A percentile compares a stretch with the other conserved stretches of the same genome.
Evolutionary conservation across 2,888 invertebrate genomes (phyloP).

Genomic region (Sinohyriopsis cumingii): DNA sequence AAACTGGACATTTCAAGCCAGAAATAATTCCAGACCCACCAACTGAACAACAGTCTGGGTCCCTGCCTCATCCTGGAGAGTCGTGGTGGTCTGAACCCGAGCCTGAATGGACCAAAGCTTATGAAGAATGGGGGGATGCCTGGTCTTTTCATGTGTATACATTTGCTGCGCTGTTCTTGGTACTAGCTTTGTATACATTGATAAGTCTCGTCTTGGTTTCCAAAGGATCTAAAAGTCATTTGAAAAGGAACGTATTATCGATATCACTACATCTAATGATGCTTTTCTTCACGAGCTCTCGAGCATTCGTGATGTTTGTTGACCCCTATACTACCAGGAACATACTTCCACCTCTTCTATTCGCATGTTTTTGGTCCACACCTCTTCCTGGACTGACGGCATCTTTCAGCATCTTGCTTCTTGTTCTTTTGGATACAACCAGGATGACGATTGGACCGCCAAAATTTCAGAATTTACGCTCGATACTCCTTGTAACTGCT

Average conservation of each 20-base stretch:
- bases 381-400: conserved; percentile 54
- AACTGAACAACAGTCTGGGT: not conserved
- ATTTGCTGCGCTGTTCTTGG: conserved; percentile 33
- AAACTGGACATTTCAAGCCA: conserved; percentile 6
- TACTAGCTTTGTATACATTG: conserved; percentile 24
- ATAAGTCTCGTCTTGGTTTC: conserved; percentile 30
- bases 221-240: conserved; percentile 13
- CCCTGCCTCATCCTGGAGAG: not conserved
- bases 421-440: conserved; percentile 58
- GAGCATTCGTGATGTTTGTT: conserved; percentile 38
- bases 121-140: conserved; percentile 42
- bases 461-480: conserved; percentile 45
- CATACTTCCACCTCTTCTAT: conserved; percentile 18
- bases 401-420: conserved; percentile 49
- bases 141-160: conserved; percentile 57
- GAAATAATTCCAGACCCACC: conserved; percentile 13
- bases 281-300: conserved; percentile 35
- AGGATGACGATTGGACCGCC: conserved; percentile 57
- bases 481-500: conserved; percentile 40
- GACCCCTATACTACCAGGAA: conserved; percentile 47
- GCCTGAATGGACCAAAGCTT: conserved; percentile 50
- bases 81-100: conserved; percentile 49
- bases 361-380: conserved; percentile 47
- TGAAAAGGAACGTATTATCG: conserved; percentile 37
- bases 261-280: conserved; percentile 46